These are phyloP conservation scores for Grallaria varia DNA, from an alignment of 2,113 vertebrate species.

Conservation along the genomic window DNA sequence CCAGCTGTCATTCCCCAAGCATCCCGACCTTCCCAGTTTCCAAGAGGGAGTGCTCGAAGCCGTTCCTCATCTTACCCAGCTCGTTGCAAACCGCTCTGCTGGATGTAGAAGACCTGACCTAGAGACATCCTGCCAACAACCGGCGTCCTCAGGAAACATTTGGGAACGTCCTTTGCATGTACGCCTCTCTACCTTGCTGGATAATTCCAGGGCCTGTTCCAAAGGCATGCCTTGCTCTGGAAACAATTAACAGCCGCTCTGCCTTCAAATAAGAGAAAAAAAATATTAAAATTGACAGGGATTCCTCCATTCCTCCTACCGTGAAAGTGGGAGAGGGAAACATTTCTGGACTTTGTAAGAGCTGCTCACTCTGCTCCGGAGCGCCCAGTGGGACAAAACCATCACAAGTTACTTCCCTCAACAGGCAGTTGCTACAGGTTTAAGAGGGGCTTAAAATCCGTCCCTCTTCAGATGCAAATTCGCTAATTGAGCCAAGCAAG, in stretches of 20 bases:
- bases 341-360: background rate
- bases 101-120: background rate
- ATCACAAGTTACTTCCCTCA: background rate
- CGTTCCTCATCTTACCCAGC: background rate
- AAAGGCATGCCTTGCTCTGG: background rate
- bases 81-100: background rate
- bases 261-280: background rate
- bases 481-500: background rate
- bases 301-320: background rate
- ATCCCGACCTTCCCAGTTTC: background rate
- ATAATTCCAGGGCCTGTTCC: conserved; percentile 17
- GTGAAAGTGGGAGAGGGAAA: background rate
- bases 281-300: background rate
- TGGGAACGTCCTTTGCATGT: background rate
- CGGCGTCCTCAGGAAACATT: background rate
- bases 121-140: background rate
- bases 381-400: background rate
- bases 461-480: background rate
- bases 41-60: background rate
- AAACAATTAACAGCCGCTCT: background rate
- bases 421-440: background rate
- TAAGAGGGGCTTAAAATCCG: background rate
- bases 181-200: background rate
- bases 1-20: background rate
- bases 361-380: background rate